Conservation (phyloP, 2,888 invertebrate species). For the Drosophila atroscutellata region DNA sequence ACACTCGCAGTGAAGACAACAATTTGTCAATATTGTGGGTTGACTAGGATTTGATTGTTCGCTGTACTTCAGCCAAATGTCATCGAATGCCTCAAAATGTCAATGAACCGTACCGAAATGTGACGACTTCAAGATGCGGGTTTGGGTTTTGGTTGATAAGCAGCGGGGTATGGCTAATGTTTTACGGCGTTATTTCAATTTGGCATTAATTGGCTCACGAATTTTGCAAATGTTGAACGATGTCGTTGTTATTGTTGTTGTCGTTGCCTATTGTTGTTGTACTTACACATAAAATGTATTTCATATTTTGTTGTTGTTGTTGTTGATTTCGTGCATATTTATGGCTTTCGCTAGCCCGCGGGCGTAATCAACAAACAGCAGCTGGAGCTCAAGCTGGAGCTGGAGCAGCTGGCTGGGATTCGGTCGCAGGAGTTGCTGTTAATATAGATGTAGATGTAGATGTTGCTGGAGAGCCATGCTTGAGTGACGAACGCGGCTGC, state of each 20-base stretch:
- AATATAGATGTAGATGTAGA: slow-evolving; percentile 7
- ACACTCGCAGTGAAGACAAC: slow-evolving; percentile 17
- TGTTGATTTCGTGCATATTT: slow-evolving; percentile 51
- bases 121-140: slow-evolving; percentile 24
- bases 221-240: slow-evolving; percentile 34
- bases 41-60: slow-evolving; percentile 24
- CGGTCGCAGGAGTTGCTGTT: slow-evolving; percentile 16
- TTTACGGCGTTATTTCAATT: slow-evolving; percentile 74
- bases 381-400: slow-evolving; percentile 20
- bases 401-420: slow-evolving; percentile 25
- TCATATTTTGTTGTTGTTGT: slow-evolving; percentile 31
- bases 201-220: slow-evolving; percentile 71
- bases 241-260: slow-evolving; percentile 39
- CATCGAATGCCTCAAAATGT: slow-evolving; percentile 50
- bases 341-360: slow-evolving; percentile 61
- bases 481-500: slow-evolving; percentile 47
- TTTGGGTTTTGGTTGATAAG: slow-evolving; percentile 13
- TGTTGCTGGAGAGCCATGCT: slow-evolving; percentile 37
- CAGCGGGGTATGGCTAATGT: slow-evolving; percentile 22
- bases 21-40: background rate
- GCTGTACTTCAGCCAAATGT: slow-evolving; percentile 46
- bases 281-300: slow-evolving; percentile 37
- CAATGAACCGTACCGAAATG: slow-evolving; percentile 48
- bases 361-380: slow-evolving; percentile 46
- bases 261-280: slow-evolving; percentile 32